Base-by-base conservation (phyloP, 2,888 invertebrate species). In the Ceratothoa steindachneri region DNA sequence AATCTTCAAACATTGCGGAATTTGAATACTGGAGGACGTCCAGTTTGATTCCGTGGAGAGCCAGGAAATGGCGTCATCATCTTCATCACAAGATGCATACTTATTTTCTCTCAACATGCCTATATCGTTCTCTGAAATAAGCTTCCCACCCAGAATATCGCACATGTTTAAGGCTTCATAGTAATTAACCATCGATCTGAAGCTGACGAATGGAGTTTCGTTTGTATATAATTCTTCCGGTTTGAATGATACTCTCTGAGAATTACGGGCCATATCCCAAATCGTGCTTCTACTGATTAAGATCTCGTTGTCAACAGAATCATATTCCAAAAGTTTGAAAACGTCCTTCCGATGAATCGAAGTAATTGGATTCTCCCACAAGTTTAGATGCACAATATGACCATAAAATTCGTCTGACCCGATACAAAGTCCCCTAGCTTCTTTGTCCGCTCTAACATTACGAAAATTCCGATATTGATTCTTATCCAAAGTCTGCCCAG, bases 401-500 rank as follows among this genome's bases (percentile, higher is more conserved):
- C 70, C 70, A 2, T 52, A 30, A 19, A 70, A 70, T 29, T 70
- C 70, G 12, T 27, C 5, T 3, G 70, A 70, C 1, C 70, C 70
- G 19, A 55, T 55, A 28, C 70, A 70, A 9, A 70, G 53, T 5
- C 30, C 12, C 2, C 28, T 69, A 15, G 30, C 52, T 0, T 52
- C 2, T 55, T 70, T 53, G 41, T 41, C 30, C 53, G 28, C 24
- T 70, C 55, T 30, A n/a, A 12, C 30, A 30, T 41, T 3, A 22
- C 15, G 15, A 2, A 15, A 1, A 52, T 1, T n/a, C n/a, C 22
- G 2, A 0, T 30, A 19, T 2, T 31, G 7, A 7, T 41, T 68
- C 31, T 19, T n/a, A n/a, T n/a, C n/a, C n/a, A n/a, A n/a, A n/a
- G n/a, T n/a, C n/a, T n/a, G n/a, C n/a, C n/a, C n/a, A n/a, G n/a